Evolutionary conservation across 1,140 invertebrate species (phyloP), one percentile per base, ranked within the genome.

Genomic region (Bombus haemorrhoidalis): DNA sequence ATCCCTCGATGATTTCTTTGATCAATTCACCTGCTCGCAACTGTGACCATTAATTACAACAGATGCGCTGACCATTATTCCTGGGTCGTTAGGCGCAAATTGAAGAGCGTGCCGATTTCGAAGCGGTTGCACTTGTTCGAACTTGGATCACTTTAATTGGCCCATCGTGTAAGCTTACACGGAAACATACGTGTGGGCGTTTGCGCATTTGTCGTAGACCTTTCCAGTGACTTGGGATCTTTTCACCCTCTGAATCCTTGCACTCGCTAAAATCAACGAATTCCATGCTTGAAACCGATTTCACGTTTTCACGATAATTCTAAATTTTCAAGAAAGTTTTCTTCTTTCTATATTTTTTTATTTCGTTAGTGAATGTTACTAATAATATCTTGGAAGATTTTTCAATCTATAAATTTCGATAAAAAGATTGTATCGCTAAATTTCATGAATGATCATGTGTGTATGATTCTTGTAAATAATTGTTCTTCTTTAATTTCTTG

Each of bases 31-130:
- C 25, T 13, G 10, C 3, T 66, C 22, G 18, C 13, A 78, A 32
- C 47, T 10, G 66, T 25, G 43, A 57, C 37, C 68, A 59, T 81
- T 81, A 73, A 81, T 66, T 66, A 13, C 74, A 13, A 66, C 18
- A 10, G n/a, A 9, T 6, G 15, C 22, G 41, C 1, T 28, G 43
- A 53, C 28, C 64, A 69, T 80, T 53, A 69, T 80, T 80, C 64
- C 43, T 15, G 32, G 64, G 71, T 69, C 64, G 64, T 80, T 80
- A 69, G 32, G 15, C 32, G 43, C 22, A 37, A 47, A 80, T 71
- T 71, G 64, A 80, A 80, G 64, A 80, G 64, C 78, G 25, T n/a
- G 41, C 37, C 64, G 32, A 80, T 47, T 22, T 53, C 78, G 64
- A 53, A 28, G 32, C 64, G 41, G n/a, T 32, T 34, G 41, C 74